Base-by-base conservation (phyloP, 2,888 invertebrate genomes). In the Hyppa rectilinea region DNA sequence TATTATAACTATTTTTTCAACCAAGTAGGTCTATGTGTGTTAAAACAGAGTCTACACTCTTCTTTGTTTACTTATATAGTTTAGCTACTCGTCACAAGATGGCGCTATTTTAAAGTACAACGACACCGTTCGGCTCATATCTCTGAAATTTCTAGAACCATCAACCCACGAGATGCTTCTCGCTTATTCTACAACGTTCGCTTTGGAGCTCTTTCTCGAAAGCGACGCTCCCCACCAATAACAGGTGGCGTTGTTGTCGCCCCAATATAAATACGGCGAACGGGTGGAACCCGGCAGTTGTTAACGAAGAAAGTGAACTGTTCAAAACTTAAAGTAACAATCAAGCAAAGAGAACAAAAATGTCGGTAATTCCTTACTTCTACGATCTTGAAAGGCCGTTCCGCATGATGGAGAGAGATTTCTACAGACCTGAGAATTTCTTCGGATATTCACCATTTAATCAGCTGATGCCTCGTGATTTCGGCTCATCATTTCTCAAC, bases 371-470 rank as follows among this genome's bases (percentile, higher is more conserved):
- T 70, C 93, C 94, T 31, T 87, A 88, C 65, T 85, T 93, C 50
- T 90, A 88, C 81, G 92, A 95, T 55, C 81, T 90, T 29, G 90
- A 92, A 31, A 87, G 89, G 31, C 95, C 95, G 0, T 90, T 93
- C n/a, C 87, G 92, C 3, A 78, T 92, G 60, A 82, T 95, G 87
- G 95, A 96, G 71, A 89, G 92, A 12, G 92, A 95, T 20, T 92
- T 94, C 31, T 82, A 85, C 74, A 82, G 74, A 53, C 87, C 89
- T 2, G 85, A 85, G n/a, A 77, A 84, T 29, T 87, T 85, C 67
- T 88, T 92, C 49, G 86, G 87, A 29, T 61, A 52, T 43, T 82
- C 83, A 34, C 84, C 91, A 20, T 71, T 78, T 34, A 68, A 80
- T 66, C 81, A 82, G 58, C 29, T 70, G 86, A 87, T 75, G 88